Evolutionary conservation across 2,113 vertebrate genomes (phyloP).

Genomic region (Zosterops hypoxanthus): DNA sequence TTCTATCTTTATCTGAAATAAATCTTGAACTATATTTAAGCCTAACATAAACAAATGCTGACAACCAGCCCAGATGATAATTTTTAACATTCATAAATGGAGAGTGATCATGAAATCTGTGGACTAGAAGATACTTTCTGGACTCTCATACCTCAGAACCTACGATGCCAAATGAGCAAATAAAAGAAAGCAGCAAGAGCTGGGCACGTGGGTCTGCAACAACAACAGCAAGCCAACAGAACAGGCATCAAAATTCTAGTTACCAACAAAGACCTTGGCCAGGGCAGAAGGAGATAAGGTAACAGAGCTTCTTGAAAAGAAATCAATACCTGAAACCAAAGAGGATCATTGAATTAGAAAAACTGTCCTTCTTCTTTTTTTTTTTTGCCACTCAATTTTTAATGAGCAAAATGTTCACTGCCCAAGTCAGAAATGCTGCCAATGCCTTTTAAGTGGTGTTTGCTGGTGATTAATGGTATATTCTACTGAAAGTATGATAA

Average conservation of each 20-base stretch:
- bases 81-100: background rate
- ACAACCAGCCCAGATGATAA: background rate
- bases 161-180: background rate
- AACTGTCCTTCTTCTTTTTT: background rate
- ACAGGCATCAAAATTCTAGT: background rate
- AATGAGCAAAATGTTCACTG: background rate
- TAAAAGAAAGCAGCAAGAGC: background rate
- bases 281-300: background rate
- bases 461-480: background rate
- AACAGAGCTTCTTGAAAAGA: background rate
- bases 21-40: background rate
- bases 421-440: background rate
- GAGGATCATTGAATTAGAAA: background rate
- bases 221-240: background rate
- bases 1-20: background rate
- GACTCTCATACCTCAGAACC: background rate
- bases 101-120: background rate
- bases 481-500: background rate
- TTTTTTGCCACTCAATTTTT: background rate
- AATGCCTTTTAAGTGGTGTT: background rate
- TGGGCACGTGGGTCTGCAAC: background rate
- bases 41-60: background rate
- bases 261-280: background rate
- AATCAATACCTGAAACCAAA: conserved; percentile 30
- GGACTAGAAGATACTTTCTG: background rate